Percentiles rank a stretch among this genome's conserved stretches.
phyloP scores from a whole-genome alignment of 1,140 invertebrate species.

The Leptinotarsa defecta region DNA sequence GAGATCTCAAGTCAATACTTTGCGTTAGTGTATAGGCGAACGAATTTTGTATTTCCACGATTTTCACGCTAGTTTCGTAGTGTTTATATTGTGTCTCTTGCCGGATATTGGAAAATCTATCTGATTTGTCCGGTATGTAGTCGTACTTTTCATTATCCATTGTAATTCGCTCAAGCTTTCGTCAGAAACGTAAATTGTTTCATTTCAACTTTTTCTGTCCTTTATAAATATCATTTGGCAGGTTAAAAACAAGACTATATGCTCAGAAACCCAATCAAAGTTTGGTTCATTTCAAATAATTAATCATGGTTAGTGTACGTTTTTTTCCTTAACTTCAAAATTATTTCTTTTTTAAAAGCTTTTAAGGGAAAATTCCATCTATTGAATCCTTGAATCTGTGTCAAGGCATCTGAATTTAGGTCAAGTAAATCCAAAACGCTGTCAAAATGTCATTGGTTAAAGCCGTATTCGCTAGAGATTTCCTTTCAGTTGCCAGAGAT shows the following conservation, averaged over 20 bases:
- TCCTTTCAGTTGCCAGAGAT: slow-evolving; percentile 2
- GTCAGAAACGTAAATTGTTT: too few relatives aligned
- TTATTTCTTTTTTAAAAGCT: too few relatives aligned
- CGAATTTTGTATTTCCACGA: slow-evolving; percentile 36
- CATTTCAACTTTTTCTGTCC: too few relatives aligned
- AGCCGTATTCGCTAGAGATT: not conserved
- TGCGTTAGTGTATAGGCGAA: slow-evolving; percentile 34
- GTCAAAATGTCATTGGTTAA: slow-evolving; percentile 13
- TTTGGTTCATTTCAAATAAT: too few relatives aligned
- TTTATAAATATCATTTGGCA: not conserved
- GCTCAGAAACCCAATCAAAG: too few relatives aligned
- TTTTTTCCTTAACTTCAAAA: too few relatives aligned
- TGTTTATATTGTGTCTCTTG: slow-evolving; percentile 35
- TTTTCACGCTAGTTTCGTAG: slow-evolving; percentile 28
- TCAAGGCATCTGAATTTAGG: slow-evolving; percentile 38
- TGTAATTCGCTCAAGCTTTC: too few relatives aligned
- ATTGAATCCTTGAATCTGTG: not conserved
- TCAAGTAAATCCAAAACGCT: slow-evolving; percentile 26
- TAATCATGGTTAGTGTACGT: too few relatives aligned
- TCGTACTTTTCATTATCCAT: not conserved
- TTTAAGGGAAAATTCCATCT: not conserved
- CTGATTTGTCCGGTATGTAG: slow-evolving; percentile 35
- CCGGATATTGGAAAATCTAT: slow-evolving; percentile 23
- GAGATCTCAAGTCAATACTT: slow-evolving; percentile 41
- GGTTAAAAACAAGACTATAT: not conserved